phyloP scores from a whole-genome alignment of 2,113 vertebrate species.

The Apteryx mantelli region DNA sequence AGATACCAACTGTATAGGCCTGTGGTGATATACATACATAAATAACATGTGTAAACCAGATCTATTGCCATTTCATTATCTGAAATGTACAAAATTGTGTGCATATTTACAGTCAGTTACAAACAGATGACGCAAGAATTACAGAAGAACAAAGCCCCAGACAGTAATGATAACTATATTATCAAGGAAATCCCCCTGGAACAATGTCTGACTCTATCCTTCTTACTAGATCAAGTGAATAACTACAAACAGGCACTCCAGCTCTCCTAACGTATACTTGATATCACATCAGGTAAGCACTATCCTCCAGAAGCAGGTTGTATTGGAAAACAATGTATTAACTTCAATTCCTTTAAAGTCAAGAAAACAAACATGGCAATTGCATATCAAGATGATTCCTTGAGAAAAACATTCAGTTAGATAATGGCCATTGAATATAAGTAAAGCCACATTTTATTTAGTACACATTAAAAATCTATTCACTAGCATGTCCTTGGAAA shows the following conservation, averaged over 20 bases:
- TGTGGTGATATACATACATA: neutral
- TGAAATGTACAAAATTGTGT: neutral
- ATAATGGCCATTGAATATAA: neutral
- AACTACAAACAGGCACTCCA: neutral
- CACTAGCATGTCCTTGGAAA: neutral
- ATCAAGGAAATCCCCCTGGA: neutral
- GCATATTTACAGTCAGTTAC: neutral
- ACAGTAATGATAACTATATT: neutral
- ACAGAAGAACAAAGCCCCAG: neutral
- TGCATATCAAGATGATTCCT: neutral
- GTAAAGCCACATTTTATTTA: neutral
- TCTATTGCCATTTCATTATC: neutral
- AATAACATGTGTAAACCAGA: neutral
- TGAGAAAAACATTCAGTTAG: neutral
- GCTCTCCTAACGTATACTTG: rapidly evolving
- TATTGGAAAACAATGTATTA: neutral
- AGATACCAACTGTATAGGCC: neutral
- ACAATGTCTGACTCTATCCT: neutral
- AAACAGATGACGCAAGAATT: neutral
- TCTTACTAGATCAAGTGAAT: neutral
- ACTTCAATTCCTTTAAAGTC: neutral
- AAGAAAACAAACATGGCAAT: neutral
- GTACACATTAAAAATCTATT: neutral
- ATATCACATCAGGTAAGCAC: neutral
- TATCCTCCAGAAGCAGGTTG: neutral